phyloP scores from a whole-genome alignment of 2,888 invertebrate species.

The Onthophagus sagittarius region DNA sequence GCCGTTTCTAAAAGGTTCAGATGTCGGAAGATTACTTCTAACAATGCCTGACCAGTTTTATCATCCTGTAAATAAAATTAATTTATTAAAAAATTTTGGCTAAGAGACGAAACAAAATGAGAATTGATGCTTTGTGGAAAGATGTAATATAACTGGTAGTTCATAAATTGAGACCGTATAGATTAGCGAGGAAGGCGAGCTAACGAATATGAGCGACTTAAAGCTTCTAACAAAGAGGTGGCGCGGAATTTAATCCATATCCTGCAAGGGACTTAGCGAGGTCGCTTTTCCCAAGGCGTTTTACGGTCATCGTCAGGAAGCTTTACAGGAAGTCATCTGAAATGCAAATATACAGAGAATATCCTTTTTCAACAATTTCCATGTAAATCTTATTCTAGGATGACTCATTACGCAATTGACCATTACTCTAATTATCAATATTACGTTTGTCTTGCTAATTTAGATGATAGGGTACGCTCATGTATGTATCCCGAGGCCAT shows the following conservation, averaged over 20 bases:
- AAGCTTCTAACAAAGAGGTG: not conserved
- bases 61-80: conserved; percentile 69
- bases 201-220: not conserved
- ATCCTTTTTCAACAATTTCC: not conserved
- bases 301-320: not conserved
- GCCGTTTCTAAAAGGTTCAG: conserved; percentile 93
- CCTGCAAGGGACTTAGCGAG: not conserved
- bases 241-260: not conserved
- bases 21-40: conserved; percentile 90
- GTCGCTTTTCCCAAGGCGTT: not conserved
- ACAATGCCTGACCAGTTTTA: conserved; percentile 81
- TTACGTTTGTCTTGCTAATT: not conserved
- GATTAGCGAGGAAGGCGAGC: not conserved
- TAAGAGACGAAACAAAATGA: not conserved
- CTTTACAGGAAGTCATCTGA: not conserved
- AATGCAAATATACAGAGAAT: not conserved
- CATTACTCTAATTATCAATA: not conserved
- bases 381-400: too few relatives aligned
- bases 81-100: not conserved
- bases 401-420: too few relatives aligned
- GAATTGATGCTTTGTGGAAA: not conserved
- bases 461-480: not conserved
- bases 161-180: not conserved
- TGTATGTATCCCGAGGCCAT: not conserved
- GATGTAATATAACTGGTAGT: not conserved